phyloP scores from a whole-genome alignment of 2,888 invertebrate species.

The Rotaria magnacalcarata region DNA sequence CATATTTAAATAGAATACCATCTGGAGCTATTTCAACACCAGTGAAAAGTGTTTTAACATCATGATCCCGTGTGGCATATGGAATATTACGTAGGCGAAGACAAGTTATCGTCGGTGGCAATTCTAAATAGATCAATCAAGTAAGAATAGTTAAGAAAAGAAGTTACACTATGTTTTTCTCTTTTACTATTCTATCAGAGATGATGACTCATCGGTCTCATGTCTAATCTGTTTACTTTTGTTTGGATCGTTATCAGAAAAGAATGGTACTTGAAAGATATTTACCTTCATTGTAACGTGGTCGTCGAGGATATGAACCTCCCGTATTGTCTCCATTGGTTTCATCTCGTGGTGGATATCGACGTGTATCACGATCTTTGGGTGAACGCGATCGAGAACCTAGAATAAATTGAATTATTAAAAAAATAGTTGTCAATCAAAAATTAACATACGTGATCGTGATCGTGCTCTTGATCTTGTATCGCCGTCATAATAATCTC shows the following conservation, averaged over 20 bases:
- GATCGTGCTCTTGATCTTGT: background rate
- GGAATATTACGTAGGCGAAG: slow-evolving; percentile 27
- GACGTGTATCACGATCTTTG: background rate
- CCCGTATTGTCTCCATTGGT: background rate
- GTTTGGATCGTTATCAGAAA: no score
- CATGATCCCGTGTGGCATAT: slow-evolving; percentile 25
- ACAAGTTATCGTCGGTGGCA: slow-evolving; percentile 30
- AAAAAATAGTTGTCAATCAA: background rate
- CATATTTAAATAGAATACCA: slow-evolving; percentile 35
- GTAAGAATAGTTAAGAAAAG: no score
- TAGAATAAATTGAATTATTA: background rate
- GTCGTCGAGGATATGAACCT: background rate
- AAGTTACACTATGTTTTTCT: no score
- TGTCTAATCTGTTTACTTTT: no score
- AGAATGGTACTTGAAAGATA: background rate
- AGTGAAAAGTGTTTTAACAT: background rate
- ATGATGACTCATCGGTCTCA: no score
- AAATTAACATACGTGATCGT: background rate
- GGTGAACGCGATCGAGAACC: slow-evolving; percentile 18
- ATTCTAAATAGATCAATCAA: background rate
- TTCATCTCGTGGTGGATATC: slow-evolving; percentile 17
- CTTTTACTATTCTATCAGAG: no score
- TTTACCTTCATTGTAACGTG: slow-evolving; percentile 18
- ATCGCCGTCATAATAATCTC: slow-evolving; percentile 5
- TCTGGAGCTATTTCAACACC: background rate